Base-by-base conservation (phyloP, 2,888 invertebrate species). In the Drosophila testacea region DNA sequence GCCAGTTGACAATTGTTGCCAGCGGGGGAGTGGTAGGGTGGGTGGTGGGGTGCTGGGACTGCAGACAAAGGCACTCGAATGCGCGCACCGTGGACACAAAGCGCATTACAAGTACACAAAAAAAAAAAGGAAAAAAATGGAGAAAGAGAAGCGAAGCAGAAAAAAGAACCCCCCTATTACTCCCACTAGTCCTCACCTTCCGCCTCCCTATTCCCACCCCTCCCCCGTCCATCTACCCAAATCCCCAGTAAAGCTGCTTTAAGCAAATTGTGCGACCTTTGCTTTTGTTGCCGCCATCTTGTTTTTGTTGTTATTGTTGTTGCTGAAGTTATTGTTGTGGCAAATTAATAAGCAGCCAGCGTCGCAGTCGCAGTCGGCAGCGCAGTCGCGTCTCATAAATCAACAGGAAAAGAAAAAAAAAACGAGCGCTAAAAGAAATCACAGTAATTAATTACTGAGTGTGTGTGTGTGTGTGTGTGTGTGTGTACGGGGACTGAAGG, bases 381-480 rank as follows among this genome's bases (percentile, higher is more conserved):
- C 64, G 68, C 76, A 68, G 79, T 66, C 61, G 69, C 60, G 54
- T 52, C 70, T 42, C 78, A 83, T 83, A 83, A 86, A 83, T 83
- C 86, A 83, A 61, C 51, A 50, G 32, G 7, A 54, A 47, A 54
- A 32, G 63, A 22, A 69, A 42, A 64, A 61, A 52, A 60, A 60
- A 59, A 69, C 57, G 39, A 48, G 62, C 74, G 72, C 79, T 78
- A 73, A 78, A 85, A 74, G 77, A 85, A 83, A 86, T 83, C 82
- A 86, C 86, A 75, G 86, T 83, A 86, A 83, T 83, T 83, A 83
- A 83, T 83, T 83, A 69, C 67, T 69, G 62, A 67, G 63, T 46
- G 60, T 65, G 65, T 59, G 50, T 51, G 61, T 55, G 73, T 63
- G 59, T 27, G 54, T 46, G 59, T 52, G 62, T 54, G 52, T 70